Base-by-base conservation (phyloP, 1,140 invertebrate species). In the Drosophila insularis region DNA sequence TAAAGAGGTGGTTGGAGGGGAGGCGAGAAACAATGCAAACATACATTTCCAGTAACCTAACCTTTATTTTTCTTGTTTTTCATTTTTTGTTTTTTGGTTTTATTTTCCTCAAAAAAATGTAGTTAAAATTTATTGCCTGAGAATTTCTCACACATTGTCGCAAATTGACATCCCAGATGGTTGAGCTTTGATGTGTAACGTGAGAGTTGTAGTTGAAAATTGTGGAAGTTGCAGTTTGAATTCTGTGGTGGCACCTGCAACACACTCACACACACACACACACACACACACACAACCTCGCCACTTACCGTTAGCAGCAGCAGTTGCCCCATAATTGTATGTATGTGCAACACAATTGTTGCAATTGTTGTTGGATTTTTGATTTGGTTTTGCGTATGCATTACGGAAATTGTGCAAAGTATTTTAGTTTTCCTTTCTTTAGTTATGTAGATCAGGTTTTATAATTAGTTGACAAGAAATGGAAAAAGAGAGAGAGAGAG, bases 81-180 rank as follows among this genome's bases (percentile, higher is more conserved):
- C 50, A 66, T 75, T 59, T 66, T 50, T 70, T 63, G 19, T n/a
- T 59, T 32, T 27, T 39, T 5, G 27, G 43, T 19, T 50, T 50
- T 50, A 66, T 71, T 63, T 66, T 35, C 10, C 19, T 17, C 27
- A 68, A 40, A 75, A 68, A 76, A 78, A 75, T 78, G 69, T 68
- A 58, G 76, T 76, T 75, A 74, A 77, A 78, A 79, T 76, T 76
- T 81, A 75, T 79, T 84, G 81, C 76, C 85, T 76, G 81, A 76
- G 76, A 80, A 78, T 69, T 84, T 87, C 82, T 87, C 84, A 84
- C 84, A 87, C 80, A 89, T 87, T 74, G 84, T 71, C 80, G 80
- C 84, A 71, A 87, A 87, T 87, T 80, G 84, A 67, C 43, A 63
- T 74, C 71, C 32, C 40, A 79, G 66, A 65, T 65, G 35, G 78